Base-by-base conservation (phyloP, 2,888 invertebrate genomes). In the Gortyna flavago region DNA sequence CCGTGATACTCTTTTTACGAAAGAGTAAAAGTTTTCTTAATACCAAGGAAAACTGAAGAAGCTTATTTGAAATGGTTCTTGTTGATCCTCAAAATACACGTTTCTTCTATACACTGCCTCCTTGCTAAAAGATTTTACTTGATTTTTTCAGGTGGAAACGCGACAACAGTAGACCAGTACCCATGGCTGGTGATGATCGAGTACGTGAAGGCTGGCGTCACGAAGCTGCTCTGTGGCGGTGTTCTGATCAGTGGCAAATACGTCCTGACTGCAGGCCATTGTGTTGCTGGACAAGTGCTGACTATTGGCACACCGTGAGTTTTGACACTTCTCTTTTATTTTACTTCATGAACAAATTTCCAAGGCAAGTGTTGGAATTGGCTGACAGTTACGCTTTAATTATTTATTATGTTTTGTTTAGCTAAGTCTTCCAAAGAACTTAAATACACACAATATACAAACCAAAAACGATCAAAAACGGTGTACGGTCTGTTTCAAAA, bases 131-230 rank as follows among this genome's bases (percentile, higher is more conserved):
- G 9, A 8, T 38, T 9, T 32, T 16, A 51, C 16, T 35, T 29
- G 3, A 41, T 54, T 72, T 4, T 85, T 85, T 1, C 75, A 92
- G 95, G 93, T 72, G 95, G 95, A 4, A 89, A 67, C 6, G 92
- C 90, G 54, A 95, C 97, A 5, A 81, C 85, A 0, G 88, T 97
- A 7, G 97, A 97, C 66, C 96, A 97, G 88, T 97, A 97, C 89
- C 97, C 97, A 0, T 97, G 97, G 97, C 89, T 97, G 92, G 96
- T 93, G 0, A 88, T 97, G 57, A 92, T 97, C 29, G 94, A 97
- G 66, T 97, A 97, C 87, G 78, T 80, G 0, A 51, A 88, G 88
- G 62, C 67, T 79, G 25, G 82, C 66, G 38, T 75, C 9, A 85
- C 89, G 44, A 93, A 91, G 79, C 91, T 93, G 69, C 88, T 94